phyloP scores from a whole-genome alignment of 2,797 vertebrate species.

The Spinus olivaceus region DNA sequence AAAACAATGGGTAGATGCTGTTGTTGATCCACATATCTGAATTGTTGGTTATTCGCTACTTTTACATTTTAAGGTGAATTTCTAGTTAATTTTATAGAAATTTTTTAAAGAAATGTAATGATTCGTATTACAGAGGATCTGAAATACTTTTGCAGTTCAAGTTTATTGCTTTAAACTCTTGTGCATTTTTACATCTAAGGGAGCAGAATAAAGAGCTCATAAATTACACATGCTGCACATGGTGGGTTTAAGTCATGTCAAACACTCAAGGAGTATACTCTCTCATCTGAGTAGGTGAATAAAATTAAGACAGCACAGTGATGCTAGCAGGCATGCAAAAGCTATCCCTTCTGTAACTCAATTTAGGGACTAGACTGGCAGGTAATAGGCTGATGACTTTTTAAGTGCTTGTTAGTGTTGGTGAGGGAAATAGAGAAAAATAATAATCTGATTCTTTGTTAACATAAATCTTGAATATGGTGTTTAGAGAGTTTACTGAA shows the following conservation, averaged over 20 bases:
- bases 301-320: background rate
- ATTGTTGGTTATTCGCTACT: background rate
- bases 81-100: background rate
- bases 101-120: background rate
- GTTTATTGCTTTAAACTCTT: background rate
- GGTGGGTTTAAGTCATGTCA: background rate
- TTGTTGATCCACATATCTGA: background rate
- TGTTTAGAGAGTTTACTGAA: background rate
- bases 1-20: background rate
- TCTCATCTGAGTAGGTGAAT: background rate
- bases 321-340: background rate
- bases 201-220: background rate
- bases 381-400: background rate
- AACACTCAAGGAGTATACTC: background rate
- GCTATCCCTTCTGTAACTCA: background rate
- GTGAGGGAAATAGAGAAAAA: background rate
- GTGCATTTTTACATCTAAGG: background rate
- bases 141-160: background rate
- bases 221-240: background rate
- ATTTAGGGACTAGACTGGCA: background rate
- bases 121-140: background rate
- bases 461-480: background rate
- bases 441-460: background rate
- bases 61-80: background rate
- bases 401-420: background rate